Percentiles rank a stretch among this genome's conserved stretches.
These are phyloP conservation scores for Hypanus sabinus DNA, from an alignment of 2,113 vertebrate genomes.

Conservation along the genomic window DNA sequence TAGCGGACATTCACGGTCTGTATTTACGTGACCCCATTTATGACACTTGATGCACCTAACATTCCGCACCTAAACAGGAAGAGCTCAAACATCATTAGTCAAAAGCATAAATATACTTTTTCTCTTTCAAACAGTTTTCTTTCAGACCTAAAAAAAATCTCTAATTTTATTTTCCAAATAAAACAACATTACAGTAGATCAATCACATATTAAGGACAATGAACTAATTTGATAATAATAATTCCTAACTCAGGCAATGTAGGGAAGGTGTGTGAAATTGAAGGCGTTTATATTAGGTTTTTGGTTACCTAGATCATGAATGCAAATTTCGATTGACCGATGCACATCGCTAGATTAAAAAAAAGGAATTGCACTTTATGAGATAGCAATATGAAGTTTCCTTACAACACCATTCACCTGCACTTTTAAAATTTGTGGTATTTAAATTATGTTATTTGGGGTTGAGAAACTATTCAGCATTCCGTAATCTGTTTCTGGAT, in stretches of 20 bases:
- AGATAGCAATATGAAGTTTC: background rate
- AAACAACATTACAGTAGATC: background rate
- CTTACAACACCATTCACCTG: background rate
- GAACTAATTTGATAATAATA: background rate
- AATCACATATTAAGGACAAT: background rate
- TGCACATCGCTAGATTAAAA: background rate
- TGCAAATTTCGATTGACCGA: background rate
- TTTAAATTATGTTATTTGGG: background rate
- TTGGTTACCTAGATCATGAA: background rate
- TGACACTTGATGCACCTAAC: slow-evolving; percentile 97
- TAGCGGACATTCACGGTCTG: slow-evolving; percentile 90
- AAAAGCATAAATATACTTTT: background rate
- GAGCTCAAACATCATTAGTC: background rate
- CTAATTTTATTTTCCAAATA: background rate
- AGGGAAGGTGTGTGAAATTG: background rate
- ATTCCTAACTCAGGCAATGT: background rate
- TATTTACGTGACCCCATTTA: slow-evolving; percentile 98
- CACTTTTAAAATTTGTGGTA: background rate
- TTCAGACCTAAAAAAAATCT: background rate
- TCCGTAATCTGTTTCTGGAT: no score
- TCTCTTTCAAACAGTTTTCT: background rate
- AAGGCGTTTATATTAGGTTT: background rate
- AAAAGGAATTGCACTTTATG: background rate
- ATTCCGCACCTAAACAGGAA: slow-evolving; percentile 76
- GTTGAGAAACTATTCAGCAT: background rate